Evolutionary conservation across 2,888 invertebrate genomes (phyloP).

Genomic region (Nasonovia ribisnigri): DNA sequence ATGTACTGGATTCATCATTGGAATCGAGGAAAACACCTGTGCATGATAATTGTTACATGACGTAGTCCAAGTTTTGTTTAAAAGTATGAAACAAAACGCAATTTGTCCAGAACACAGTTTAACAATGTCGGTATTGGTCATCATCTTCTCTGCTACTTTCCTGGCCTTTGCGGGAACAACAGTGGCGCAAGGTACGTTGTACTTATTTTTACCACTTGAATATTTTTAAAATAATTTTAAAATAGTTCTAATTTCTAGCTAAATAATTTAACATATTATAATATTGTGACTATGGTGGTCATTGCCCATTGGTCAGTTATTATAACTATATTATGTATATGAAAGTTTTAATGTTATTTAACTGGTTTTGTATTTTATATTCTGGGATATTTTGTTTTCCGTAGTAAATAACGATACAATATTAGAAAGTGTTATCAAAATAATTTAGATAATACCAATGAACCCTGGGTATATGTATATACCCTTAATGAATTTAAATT

Average conservation of each 20-base stretch:
- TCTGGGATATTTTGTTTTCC: neutral
- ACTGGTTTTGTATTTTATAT: neutral
- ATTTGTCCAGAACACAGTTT: neutral
- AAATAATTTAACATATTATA: neutral
- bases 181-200: constrained; percentile 31
- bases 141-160: neutral
- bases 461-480: too few species aligned
- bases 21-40: constrained; percentile 19
- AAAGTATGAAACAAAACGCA: neutral
- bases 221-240: neutral
- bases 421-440: neutral
- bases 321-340: neutral
- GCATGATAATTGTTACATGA: neutral
- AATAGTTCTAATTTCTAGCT: too few species aligned
- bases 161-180: neutral
- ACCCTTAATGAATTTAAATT: neutral
- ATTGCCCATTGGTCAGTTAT: neutral
- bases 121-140: constrained; percentile 7
- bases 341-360: neutral
- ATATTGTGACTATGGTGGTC: neutral
- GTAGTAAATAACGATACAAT: neutral
- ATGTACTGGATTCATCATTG: constrained; percentile 44
- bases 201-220: neutral
- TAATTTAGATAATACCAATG: neutral
- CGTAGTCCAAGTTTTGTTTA: neutral